Percentiles rank a stretch among this genome's conserved stretches.
These are phyloP conservation scores for Bufotes viridis DNA, from an alignment of 2,797 vertebrate species.

Conservation along the genomic window DNA sequence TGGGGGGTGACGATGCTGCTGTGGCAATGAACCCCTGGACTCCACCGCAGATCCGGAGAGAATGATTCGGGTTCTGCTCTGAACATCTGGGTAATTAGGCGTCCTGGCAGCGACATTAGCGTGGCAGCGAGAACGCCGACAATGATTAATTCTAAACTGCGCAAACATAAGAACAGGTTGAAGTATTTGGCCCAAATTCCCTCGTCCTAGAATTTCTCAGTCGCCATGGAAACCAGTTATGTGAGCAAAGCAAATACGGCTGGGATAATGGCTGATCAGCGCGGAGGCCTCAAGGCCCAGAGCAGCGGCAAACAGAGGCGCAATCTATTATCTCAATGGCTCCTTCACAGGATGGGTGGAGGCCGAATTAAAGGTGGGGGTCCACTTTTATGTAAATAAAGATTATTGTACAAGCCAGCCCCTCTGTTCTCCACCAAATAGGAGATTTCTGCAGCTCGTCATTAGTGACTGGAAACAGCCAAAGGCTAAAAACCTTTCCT, in stretches of 20 bases:
- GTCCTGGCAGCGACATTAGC: constrained; percentile 21
- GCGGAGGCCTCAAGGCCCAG: neutral
- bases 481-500: too few relatives aligned
- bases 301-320: neutral
- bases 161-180: constrained; percentile 33
- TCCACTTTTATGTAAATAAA: too few relatives aligned
- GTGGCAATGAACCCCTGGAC: neutral
- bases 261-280: neutral
- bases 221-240: constrained; percentile 46
- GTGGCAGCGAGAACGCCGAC: neutral
- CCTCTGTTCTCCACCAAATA: too few relatives aligned
- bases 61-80: neutral
- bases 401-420: too few relatives aligned
- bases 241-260: constrained; percentile 26
- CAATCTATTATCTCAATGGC: neutral
- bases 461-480: too few relatives aligned
- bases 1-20: neutral
- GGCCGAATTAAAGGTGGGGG: too few relatives aligned
- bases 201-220: constrained; percentile 16
- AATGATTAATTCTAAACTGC: constrained; percentile 40
- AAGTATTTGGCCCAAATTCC: constrained; percentile 19
- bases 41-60: neutral
- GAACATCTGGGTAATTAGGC: constrained; percentile 34
- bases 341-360: too few relatives aligned
- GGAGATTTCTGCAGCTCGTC: too few relatives aligned